Evolutionary conservation across 2,797 vertebrate species (phyloP), one percentile per base, ranked within the genome.

Genomic region (Xerus rutilus): DNA sequence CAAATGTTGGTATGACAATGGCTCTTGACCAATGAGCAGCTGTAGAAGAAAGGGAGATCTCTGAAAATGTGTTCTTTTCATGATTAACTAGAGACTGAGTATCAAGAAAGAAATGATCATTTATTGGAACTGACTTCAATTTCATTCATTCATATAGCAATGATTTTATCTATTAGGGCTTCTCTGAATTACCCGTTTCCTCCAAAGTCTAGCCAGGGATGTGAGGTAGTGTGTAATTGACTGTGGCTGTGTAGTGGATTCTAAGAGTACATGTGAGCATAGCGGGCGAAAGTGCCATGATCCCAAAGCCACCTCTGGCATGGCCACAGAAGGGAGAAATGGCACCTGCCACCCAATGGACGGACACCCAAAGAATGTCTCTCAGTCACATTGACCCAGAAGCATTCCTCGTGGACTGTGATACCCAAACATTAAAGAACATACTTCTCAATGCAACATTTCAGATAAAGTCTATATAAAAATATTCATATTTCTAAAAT

Each of bases 11-110:
- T 98, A 47, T 72, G 91, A 35, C 14, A 72, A 74, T 2, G 98
- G 98, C 78, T 99, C 99, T 96, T 99, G 98, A 95, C 98, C 98
- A 93, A 98, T 98, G 84, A 99, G 98, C 98, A 99, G 98, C 99
- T 99, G 96, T 11, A 93, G 83, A 98, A 77, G 20, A 95, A 94
- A 98, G 96, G 59, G n/a, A 83, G 0, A 8, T 17, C 39, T 62
- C 57, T 92, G 70, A 97, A 94, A 81, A 77, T 35, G 30, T 0
- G 52, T 32, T 79, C 35, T 45, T 73, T 77, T 43, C 39, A 30
- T 35, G 86, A 32, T 8, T 11, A 39, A 64, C 17, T 59, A 43
- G 28, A 81, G 14, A 28, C 0, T 1, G 7, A 5, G 20, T 14
- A 4, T 65, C 64, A 59, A 73, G 35, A 54, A 7, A 77, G 64